phyloP scores from a whole-genome alignment of 2,113 vertebrate genomes.

The Rattus rattus region DNA sequence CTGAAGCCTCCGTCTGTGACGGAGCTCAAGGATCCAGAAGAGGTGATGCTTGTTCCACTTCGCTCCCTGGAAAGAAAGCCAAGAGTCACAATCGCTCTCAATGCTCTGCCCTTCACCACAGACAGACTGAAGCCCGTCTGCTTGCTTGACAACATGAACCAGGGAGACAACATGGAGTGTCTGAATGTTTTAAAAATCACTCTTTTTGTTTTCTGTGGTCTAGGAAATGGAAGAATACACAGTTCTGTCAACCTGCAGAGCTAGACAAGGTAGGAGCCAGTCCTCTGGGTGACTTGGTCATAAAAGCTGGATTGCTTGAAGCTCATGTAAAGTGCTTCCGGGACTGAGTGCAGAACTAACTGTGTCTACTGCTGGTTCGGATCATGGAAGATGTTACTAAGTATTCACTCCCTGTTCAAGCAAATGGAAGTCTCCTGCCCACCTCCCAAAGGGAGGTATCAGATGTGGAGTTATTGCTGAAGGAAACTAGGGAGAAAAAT shows the following conservation, averaged over 20 bases:
- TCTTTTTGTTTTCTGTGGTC: background rate
- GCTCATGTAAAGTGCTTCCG: accelerated
- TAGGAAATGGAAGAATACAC: background rate
- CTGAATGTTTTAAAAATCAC: background rate
- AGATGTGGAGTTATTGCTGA: background rate
- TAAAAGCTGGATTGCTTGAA: background rate
- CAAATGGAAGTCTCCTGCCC: background rate
- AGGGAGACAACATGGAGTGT: background rate
- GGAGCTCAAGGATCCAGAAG: background rate
- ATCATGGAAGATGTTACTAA: background rate
- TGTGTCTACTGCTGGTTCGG: background rate
- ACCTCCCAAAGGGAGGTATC: background rate
- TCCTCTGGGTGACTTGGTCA: background rate
- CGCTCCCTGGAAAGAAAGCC: background rate
- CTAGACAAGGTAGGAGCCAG: background rate
- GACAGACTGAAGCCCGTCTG: background rate
- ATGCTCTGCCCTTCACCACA: background rate
- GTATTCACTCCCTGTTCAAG: background rate
- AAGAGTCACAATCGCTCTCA: background rate
- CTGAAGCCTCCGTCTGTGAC: background rate
- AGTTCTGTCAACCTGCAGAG: background rate
- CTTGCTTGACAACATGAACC: background rate
- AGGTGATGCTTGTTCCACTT: background rate
- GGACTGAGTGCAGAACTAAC: background rate
- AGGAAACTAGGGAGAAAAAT: background rate